Percentiles rank a stretch among this genome's conserved stretches.
phyloP scores from a whole-genome alignment of 2,113 vertebrate species.

The Baryphthengus martii region DNA sequence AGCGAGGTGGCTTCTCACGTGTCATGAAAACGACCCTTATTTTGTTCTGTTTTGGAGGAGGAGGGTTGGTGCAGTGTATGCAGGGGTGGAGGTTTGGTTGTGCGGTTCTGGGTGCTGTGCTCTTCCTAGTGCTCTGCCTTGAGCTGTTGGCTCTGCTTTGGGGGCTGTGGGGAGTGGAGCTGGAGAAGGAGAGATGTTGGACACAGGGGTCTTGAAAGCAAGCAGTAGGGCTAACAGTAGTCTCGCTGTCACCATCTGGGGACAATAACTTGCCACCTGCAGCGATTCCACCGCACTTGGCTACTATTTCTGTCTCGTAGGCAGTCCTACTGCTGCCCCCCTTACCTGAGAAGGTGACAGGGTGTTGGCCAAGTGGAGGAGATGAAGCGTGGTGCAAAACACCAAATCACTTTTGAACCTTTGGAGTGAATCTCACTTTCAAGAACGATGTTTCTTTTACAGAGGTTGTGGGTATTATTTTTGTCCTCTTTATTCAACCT shows the following conservation, averaged over 20 bases:
- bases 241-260: neutral
- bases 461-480: neutral
- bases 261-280: neutral
- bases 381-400: neutral
- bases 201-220: accelerated
- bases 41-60: neutral
- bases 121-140: neutral
- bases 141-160: neutral
- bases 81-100: neutral
- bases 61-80: neutral
- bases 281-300: neutral
- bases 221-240: neutral
- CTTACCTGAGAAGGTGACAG: neutral
- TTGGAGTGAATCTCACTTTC: neutral
- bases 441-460: neutral
- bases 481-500: neutral
- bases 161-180: neutral
- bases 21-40: neutral
- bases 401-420: neutral
- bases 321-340: neutral
- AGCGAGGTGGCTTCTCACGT: neutral
- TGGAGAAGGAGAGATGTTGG: neutral
- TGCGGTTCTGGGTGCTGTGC: neutral
- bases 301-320: neutral
- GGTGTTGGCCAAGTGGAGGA: neutral